These are phyloP conservation scores for Liodrosophila aerea DNA, from an alignment of 2,888 invertebrate genomes.

Conservation along the genomic window DNA sequence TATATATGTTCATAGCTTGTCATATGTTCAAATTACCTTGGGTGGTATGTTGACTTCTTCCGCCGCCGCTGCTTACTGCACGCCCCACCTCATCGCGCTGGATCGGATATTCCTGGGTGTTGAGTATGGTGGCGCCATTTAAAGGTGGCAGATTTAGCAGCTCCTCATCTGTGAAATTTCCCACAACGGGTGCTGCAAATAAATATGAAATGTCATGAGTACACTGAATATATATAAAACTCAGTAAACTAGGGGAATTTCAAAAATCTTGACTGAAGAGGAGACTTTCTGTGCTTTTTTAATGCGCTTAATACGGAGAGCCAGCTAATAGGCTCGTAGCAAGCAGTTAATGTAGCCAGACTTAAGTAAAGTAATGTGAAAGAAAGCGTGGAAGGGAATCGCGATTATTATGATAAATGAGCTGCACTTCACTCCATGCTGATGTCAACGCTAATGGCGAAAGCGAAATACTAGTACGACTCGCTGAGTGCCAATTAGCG, in stretches of 20 bases:
- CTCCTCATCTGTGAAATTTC: constrained; percentile 87
- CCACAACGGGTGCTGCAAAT: constrained; percentile 84
- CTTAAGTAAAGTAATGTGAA: background rate
- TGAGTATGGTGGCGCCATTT: constrained; percentile 76
- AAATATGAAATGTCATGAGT: no score
- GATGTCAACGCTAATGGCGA: constrained; percentile 41
- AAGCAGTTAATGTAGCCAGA: constrained; percentile 1
- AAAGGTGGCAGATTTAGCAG: constrained; percentile 78
- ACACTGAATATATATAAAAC: no score
- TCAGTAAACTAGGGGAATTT: no score
- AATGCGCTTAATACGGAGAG: constrained; percentile 4
- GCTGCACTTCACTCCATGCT: constrained; percentile 35
- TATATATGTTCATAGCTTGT: no score
- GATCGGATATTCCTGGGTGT: constrained; percentile 86
- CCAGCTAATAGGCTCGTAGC: background rate
- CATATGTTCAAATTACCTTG: no score
- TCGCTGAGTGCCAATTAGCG: constrained; percentile 61
- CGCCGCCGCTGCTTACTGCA: constrained; percentile 80
- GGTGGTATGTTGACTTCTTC: constrained; percentile 82
- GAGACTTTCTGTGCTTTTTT: background rate
- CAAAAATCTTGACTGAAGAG: constrained; percentile 37
- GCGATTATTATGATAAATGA: constrained; percentile 75
- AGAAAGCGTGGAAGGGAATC: constrained; percentile 23
- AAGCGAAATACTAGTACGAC: constrained; percentile 20
- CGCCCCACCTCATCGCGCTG: constrained; percentile 87